Percentiles rank a stretch among this genome's conserved stretches.
These are phyloP conservation scores for Trachymyrmex septentrionalis DNA, from an alignment of 1,140 invertebrate genomes.

Conservation along the genomic window DNA sequence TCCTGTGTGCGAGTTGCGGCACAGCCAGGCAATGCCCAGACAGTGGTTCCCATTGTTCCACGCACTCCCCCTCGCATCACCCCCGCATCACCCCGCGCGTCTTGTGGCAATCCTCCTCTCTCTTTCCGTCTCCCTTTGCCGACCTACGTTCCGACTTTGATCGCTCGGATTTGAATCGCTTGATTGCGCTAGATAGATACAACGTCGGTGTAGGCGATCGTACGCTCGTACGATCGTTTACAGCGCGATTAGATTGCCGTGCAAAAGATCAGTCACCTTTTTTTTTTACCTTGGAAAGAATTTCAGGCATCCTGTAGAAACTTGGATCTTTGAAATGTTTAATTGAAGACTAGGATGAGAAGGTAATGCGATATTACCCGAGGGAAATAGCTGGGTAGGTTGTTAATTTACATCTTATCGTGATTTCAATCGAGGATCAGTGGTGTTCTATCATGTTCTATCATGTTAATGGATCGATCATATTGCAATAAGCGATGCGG, in stretches of 20 bases:
- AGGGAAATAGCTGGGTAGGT: not conserved
- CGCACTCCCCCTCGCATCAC: constrained; percentile 52
- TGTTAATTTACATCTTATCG: constrained; percentile 39
- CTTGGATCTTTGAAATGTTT: not conserved
- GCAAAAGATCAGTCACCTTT: constrained; percentile 23
- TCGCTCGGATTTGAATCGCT: constrained; percentile 29
- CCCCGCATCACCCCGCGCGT: constrained; percentile 29
- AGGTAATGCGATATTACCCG: constrained; percentile 8
- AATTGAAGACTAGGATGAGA: constrained; percentile 9
- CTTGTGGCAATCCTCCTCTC: not conserved
- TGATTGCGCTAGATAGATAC: constrained; percentile 60
- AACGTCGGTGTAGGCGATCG: constrained; percentile 41
- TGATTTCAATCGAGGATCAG: constrained; percentile 6
- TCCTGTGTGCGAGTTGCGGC: constrained; percentile 67
- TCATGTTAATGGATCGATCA: constrained; percentile 46
- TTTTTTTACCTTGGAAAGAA: constrained; percentile 22
- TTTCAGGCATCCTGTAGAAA: constrained; percentile 8
- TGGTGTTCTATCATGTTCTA: constrained; percentile 27
- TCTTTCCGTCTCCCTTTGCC: constrained; percentile 29
- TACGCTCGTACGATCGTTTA: not conserved
- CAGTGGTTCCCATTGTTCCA: constrained; percentile 80
- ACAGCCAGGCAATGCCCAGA: constrained; percentile 72
- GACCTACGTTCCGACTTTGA: constrained; percentile 38
- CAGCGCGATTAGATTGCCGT: constrained; percentile 41
- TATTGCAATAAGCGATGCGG: constrained; percentile 39